Evolutionary conservation across 2,113 vertebrate species (phyloP).

Genomic region (Empidonax alnorum): DNA sequence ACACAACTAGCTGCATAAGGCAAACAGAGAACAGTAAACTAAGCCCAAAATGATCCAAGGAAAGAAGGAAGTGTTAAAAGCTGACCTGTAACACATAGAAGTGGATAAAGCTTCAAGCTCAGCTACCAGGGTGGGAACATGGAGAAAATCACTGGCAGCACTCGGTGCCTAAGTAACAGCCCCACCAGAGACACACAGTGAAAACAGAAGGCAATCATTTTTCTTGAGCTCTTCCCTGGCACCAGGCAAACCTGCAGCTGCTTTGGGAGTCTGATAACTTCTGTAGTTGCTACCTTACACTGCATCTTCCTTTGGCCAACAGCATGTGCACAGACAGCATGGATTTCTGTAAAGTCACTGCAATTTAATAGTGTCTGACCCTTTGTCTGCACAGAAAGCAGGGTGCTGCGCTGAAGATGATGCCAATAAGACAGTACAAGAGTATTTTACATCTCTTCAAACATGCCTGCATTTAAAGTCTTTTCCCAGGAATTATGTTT

Average conservation of each 20-base stretch:
- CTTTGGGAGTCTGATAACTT: background rate
- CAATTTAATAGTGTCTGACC: background rate
- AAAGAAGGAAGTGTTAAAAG: background rate
- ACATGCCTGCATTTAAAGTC: background rate
- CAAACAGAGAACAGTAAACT: background rate
- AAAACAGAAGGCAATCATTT: background rate
- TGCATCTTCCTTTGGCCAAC: background rate
- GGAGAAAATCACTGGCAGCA: background rate
- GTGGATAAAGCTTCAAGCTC: background rate
- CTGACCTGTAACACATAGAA: background rate
- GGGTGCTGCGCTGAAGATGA: background rate
- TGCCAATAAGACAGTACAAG: background rate
- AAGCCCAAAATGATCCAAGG: background rate
- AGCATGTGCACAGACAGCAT: background rate
- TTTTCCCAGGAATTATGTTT: slow-evolving; percentile 7
- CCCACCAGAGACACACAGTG: background rate
- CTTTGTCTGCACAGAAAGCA: background rate
- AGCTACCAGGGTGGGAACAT: background rate
- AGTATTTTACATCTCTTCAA: slow-evolving; percentile 39
- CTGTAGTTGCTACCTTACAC: background rate
- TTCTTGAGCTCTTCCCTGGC: background rate
- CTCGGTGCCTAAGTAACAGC: background rate
- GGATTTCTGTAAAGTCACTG: background rate
- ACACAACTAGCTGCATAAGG: background rate
- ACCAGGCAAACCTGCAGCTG: background rate